A percentile compares a stretch with the other conserved stretches of the same genome.
Conservation (phyloP, 2,888 invertebrate species). For the Lasiommata megera region DNA sequence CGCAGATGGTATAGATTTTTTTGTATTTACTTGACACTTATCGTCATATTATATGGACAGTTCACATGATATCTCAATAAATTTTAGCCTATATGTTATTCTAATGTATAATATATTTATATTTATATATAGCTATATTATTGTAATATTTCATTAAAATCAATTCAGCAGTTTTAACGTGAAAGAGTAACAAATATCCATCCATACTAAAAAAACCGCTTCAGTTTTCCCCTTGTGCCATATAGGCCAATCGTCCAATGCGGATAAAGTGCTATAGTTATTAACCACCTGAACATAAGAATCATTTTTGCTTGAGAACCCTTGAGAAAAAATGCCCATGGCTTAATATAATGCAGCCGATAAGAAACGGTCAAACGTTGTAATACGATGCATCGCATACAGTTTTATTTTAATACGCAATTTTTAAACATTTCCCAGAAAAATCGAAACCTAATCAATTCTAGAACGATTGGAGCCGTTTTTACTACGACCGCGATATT, state of each 20-base stretch:
- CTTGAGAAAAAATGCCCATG: slow-evolving; percentile 59
- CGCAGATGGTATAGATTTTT: no score
- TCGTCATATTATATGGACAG: no score
- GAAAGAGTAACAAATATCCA: no score
- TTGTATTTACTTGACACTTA: no score
- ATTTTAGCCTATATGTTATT: no score
- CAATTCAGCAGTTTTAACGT: no score
- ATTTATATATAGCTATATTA: no score
- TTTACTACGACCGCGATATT: neutral
- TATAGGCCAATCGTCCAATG: neutral
- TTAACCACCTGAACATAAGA: slow-evolving; percentile 18
- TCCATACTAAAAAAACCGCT: neutral
- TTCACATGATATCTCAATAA: no score
- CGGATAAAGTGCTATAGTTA: slow-evolving; percentile 21
- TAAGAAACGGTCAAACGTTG: slow-evolving; percentile 43
- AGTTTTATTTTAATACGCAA: slow-evolving; percentile 31
- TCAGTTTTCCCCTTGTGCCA: slow-evolving; percentile 28
- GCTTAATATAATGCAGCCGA: slow-evolving; percentile 44
- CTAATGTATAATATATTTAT: no score
- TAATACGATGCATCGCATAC: slow-evolving; percentile 44
- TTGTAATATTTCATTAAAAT: no score
- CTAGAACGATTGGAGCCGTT: neutral
- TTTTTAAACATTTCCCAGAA: slow-evolving; percentile 10
- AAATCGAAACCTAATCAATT: neutral
- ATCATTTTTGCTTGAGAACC: slow-evolving; percentile 32